A percentile compares a stretch with the other conserved stretches of the same genome.
phyloP scores from a whole-genome alignment of 1,140 invertebrate species.

The Drosophila aff. region DNA sequence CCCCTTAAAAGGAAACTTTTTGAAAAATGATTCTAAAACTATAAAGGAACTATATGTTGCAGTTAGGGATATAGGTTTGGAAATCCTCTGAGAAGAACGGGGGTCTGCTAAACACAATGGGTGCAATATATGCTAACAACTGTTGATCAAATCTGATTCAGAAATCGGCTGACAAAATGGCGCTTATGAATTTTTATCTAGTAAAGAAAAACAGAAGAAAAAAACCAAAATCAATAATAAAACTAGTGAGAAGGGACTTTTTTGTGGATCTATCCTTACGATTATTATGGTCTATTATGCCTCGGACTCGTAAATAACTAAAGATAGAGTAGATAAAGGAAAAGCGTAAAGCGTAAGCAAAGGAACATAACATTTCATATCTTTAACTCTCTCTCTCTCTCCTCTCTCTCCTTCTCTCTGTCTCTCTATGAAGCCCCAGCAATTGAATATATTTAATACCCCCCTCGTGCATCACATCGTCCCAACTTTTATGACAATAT shows the following conservation, averaged over 20 bases:
- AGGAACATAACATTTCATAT: conserved; percentile 41
- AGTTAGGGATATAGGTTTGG: neutral
- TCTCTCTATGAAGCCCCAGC: conserved; percentile 19
- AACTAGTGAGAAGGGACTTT: conserved; percentile 51
- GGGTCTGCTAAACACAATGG: neutral
- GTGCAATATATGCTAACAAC: conserved; percentile 30
- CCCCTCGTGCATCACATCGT: conserved; percentile 28
- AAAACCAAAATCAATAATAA: conserved; percentile 18
- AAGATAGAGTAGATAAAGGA: conserved; percentile 39
- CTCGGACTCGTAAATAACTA: conserved; percentile 48
- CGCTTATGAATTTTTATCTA: conserved; percentile 73
- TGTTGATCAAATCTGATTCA: conserved; percentile 38
- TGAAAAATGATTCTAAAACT: neutral
- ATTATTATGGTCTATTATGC: conserved; percentile 42
- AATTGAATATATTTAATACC: conserved; percentile 23
- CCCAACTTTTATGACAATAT: conserved; percentile 78
- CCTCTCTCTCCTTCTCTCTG: conserved; percentile 3
- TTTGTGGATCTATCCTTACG: conserved; percentile 49
- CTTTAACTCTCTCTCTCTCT: conserved; percentile 15
- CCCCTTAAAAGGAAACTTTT: neutral
- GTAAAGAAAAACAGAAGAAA: conserved; percentile 8
- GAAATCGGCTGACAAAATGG: conserved; percentile 72
- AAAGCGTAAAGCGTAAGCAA: neutral
- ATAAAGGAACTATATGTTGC: neutral
- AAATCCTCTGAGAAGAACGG: neutral